Conservation (phyloP, 2,888 invertebrate species). For the Eupithecia pulchellata region DNA sequence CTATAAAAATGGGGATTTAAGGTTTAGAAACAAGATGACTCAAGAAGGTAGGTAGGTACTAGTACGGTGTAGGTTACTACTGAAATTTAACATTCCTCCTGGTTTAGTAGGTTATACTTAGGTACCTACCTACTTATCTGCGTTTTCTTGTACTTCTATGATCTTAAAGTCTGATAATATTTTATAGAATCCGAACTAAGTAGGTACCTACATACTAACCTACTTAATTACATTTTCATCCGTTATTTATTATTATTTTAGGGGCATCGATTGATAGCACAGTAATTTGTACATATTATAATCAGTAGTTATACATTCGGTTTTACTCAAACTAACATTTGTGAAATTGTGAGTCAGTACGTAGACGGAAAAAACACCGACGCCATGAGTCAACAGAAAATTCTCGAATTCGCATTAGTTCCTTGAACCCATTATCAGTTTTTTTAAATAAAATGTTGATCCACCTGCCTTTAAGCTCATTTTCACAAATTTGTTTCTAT, state of each 20-base stretch:
- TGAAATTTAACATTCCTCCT: neutral
- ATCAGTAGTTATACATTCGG: neutral
- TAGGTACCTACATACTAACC: neutral
- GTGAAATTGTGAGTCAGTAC: constrained; percentile 7
- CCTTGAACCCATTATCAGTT: constrained; percentile 9
- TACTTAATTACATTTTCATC: neutral
- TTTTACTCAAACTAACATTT: neutral
- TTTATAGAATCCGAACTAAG: neutral
- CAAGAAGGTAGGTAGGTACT: neutral
- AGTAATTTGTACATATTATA: neutral
- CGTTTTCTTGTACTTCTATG: neutral
- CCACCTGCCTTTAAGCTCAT: neutral
- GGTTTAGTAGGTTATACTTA: neutral
- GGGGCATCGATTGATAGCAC: neutral
- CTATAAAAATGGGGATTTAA: neutral
- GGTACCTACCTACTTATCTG: neutral
- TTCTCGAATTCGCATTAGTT: constrained; percentile 8
- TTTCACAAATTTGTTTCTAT: neutral
- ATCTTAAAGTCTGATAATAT: neutral
- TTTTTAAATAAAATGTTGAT: neutral
- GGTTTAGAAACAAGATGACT: neutral
- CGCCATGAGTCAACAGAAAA: constrained; percentile 8
- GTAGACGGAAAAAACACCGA: constrained; percentile 8
- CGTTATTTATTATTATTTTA: neutral
- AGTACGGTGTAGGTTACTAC: too few relatives aligned